These are phyloP conservation scores for Cinclus cinclus DNA, from an alignment of 2,113 vertebrate species.

Conservation along the genomic window DNA sequence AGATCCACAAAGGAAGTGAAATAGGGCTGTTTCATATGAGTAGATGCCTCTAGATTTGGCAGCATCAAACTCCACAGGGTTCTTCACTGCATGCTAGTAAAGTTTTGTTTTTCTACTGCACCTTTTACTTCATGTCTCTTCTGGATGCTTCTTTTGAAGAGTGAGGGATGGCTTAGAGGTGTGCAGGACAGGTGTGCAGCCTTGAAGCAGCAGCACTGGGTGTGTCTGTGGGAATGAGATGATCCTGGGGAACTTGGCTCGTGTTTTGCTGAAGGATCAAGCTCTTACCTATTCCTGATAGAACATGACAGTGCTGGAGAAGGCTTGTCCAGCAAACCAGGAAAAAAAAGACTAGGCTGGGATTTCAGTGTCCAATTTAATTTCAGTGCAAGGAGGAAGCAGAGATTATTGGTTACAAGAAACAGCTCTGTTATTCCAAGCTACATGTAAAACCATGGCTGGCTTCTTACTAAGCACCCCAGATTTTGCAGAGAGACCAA, in stretches of 20 bases:
- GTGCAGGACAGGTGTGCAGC: background rate
- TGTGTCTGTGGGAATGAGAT: background rate
- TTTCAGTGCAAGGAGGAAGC: constrained; percentile 59
- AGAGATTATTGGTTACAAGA: constrained; percentile 32
- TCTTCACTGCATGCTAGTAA: background rate
- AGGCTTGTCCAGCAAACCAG: background rate
- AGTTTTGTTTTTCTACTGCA: background rate
- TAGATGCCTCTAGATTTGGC: background rate
- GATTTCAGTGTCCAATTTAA: constrained; percentile 37
- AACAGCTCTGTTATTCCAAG: constrained; percentile 39
- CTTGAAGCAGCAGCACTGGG: background rate
- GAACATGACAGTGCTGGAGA: background rate
- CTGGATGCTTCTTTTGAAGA: background rate
- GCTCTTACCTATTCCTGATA: background rate
- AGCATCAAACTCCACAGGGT: background rate
- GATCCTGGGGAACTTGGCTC: background rate
- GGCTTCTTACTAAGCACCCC: constrained; percentile 20
- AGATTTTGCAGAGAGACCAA: background rate
- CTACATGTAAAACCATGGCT: constrained; percentile 18
- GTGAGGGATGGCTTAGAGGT: background rate
- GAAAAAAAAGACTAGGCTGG: background rate
- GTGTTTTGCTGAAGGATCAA: background rate
- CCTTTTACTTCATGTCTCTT: background rate
- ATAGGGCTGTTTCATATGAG: background rate
- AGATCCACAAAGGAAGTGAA: background rate